Evolutionary conservation across 2,888 invertebrate species (phyloP).

Genomic region (Steromphala cineraria): DNA sequence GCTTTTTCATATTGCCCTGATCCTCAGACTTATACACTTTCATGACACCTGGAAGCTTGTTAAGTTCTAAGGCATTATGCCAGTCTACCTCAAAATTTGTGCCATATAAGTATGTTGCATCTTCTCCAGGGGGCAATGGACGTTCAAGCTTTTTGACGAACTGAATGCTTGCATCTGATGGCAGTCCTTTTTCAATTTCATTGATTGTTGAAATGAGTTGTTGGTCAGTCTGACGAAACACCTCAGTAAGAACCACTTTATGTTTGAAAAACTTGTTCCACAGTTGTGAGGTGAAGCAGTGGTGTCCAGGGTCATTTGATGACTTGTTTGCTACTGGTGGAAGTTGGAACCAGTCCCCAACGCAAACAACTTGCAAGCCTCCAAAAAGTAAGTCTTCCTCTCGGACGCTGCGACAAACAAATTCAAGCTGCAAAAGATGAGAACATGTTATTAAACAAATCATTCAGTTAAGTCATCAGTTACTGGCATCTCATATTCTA

Average conservation of each 20-base stretch:
- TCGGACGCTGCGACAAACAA: background rate
- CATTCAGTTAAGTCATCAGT: no score
- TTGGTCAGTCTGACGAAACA: no score
- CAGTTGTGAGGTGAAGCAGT: conserved; percentile 27
- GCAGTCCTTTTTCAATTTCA: no score
- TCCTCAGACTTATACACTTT: background rate
- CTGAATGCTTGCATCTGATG: background rate
- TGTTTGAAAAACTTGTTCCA: background rate
- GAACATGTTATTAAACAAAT: no score
- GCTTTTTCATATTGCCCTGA: conserved; percentile 2
- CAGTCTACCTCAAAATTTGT: background rate
- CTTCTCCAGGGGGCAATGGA: background rate
- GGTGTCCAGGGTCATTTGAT: conserved; percentile 31
- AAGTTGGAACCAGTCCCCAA: conserved; percentile 37
- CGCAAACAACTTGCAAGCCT: conserved; percentile 32
- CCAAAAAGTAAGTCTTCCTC: background rate
- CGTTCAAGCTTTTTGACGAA: background rate
- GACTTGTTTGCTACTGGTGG: conserved; percentile 34
- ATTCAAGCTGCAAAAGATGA: background rate
- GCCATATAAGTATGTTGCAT: background rate
- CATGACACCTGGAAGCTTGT: background rate
- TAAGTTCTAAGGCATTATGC: background rate
- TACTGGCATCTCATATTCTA: no score
- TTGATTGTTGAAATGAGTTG: no score
- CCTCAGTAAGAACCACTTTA: no score